A percentile compares a stretch with the other conserved stretches of the same genome.
Conservation (phyloP, 2,113 vertebrate species). For the Symphodus melops region DNA sequence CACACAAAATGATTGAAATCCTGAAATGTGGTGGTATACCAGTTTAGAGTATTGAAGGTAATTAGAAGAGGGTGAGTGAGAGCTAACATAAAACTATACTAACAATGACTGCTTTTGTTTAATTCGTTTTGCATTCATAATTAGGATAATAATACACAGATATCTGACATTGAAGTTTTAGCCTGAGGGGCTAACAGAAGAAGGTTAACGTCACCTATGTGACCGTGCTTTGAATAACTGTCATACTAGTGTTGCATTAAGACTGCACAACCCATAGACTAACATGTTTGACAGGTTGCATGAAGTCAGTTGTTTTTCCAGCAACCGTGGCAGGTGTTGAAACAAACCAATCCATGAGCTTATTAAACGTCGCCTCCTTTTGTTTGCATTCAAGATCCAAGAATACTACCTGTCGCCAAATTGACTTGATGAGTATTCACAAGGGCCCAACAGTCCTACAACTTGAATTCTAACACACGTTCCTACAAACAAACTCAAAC, state of each 20-base stretch:
- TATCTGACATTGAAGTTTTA: neutral
- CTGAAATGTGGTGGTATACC: constrained; percentile 16
- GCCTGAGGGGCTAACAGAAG: neutral
- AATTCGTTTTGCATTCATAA: too few species aligned
- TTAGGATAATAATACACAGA: neutral
- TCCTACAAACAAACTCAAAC: constrained; percentile 29
- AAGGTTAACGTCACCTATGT: constrained; percentile 8
- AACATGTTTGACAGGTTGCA: constrained; percentile 19
- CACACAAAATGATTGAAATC: constrained; percentile 17
- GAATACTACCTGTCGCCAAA: constrained; percentile 10
- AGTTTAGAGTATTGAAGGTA: too few species aligned
- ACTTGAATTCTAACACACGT: constrained; percentile 45
- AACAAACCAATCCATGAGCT: neutral
- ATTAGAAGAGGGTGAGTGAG: neutral
- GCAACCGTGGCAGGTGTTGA: constrained; percentile 7
- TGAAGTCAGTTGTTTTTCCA: constrained; percentile 14
- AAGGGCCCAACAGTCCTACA: neutral
- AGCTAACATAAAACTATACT: constrained; percentile 5
- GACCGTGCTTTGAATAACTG: neutral
- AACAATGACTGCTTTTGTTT: neutral
- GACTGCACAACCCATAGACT: neutral
- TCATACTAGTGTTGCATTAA: neutral
- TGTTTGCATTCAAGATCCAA: neutral
- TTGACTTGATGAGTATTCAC: neutral
- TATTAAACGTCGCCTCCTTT: neutral